Percentiles rank a stretch among this genome's conserved stretches.
Conservation (phyloP, 2,113 vertebrate genomes). For the Recurvirostra avosetta region DNA sequence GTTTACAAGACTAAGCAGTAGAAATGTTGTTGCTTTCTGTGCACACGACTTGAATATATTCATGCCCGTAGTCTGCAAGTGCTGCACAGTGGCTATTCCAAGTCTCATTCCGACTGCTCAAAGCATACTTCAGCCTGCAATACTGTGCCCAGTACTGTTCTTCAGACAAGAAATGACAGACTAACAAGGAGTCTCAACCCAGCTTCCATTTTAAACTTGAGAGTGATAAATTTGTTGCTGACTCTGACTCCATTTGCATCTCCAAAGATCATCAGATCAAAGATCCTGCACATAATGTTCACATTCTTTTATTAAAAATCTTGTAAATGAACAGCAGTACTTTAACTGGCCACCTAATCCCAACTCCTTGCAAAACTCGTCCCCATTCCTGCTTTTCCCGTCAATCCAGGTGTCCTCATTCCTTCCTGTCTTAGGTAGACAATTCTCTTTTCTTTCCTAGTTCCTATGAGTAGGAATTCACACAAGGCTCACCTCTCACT, state of each 20-base stretch:
- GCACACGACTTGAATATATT: background rate
- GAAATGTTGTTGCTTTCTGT: background rate
- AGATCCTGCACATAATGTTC: background rate
- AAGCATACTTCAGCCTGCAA: background rate
- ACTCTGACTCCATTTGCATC: background rate
- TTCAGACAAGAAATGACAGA: background rate
- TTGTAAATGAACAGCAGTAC: background rate
- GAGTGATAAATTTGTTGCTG: background rate
- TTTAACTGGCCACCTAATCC: background rate
- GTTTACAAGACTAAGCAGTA: background rate
- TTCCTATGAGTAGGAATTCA: background rate
- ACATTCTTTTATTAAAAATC: background rate
- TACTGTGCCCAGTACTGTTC: background rate
- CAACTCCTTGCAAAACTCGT: background rate
- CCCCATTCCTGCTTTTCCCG: background rate
- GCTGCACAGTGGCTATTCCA: background rate
- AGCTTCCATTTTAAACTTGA: background rate
- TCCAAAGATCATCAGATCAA: background rate
- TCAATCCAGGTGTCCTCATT: background rate
- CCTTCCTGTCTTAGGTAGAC: background rate
- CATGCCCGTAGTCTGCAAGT: background rate
- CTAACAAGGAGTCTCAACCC: background rate
- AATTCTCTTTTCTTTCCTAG: background rate
- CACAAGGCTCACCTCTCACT: background rate
- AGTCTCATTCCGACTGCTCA: background rate